Conservation (phyloP, 2,113 vertebrate genomes). For the Serinus canaria region DNA sequence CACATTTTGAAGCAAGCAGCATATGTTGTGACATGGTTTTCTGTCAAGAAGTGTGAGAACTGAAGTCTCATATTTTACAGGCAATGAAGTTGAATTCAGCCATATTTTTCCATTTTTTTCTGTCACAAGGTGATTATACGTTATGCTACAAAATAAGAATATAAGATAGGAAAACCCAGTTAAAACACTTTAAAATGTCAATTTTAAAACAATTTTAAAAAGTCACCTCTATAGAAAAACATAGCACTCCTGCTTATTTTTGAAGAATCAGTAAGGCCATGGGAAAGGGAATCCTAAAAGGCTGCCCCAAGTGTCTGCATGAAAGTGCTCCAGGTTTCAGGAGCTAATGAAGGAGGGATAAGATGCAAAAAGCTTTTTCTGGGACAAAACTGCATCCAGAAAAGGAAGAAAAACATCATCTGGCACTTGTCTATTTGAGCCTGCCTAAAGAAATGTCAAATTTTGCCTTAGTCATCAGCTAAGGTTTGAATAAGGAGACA, state of each 20-base stretch:
- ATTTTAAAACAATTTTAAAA: background rate
- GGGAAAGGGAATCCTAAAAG: background rate
- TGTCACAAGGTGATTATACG: background rate
- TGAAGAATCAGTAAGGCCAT: background rate
- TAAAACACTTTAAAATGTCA: background rate
- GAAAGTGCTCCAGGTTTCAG: background rate
- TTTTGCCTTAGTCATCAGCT: background rate
- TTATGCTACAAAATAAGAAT: background rate
- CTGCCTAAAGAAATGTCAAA: background rate
- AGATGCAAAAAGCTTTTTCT: background rate
- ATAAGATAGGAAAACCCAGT: background rate
- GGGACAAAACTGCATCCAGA: background rate
- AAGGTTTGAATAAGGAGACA: background rate
- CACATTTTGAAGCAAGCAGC: background rate
- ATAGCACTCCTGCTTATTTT: background rate
- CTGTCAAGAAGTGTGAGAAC: background rate
- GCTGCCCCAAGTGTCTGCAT: background rate
- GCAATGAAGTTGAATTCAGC: background rate
- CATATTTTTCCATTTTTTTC: background rate
- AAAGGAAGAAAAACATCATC: background rate
- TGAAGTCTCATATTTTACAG: background rate
- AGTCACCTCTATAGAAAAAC: background rate
- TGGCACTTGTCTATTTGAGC: background rate
- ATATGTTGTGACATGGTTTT: fast-evolving
- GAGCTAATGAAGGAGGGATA: background rate